A percentile compares a stretch with the other conserved stretches of the same genome.
Conservation (phyloP, 2,888 invertebrate genomes). For the Anticlea derivata region DNA sequence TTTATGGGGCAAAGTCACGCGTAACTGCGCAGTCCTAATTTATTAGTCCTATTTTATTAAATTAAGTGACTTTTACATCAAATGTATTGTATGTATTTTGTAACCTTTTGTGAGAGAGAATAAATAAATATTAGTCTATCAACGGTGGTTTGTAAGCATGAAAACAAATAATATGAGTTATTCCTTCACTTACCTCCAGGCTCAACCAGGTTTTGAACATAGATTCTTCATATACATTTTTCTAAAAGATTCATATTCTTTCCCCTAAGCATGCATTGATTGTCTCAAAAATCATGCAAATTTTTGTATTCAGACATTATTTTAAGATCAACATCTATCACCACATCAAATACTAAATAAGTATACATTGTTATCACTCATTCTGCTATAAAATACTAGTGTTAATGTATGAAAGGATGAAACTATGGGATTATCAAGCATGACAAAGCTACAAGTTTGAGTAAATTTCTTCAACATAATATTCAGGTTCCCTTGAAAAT, state of each 20-base stretch:
- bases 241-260: not conserved
- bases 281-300: constrained; percentile 2
- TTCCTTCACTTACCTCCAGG: constrained; percentile 13
- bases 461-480: not conserved
- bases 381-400: not conserved
- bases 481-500: not conserved
- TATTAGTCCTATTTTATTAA: too few species aligned
- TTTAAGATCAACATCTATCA: not conserved
- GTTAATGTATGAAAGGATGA: constrained; percentile 2
- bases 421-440: not conserved
- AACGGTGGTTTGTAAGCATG: constrained; percentile 4
- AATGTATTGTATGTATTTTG: too few species aligned
- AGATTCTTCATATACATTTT: not conserved
- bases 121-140: too few species aligned
- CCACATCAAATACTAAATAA: not conserved
- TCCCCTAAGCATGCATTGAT: too few species aligned
- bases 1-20: constrained; percentile 28
- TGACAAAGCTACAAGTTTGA: not conserved
- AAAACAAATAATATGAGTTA: not conserved
- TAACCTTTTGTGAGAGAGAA: too few species aligned
- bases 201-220: not conserved
- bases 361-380: not conserved
- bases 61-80: too few species aligned
- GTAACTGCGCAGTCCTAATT: constrained; percentile 19
- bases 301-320: not conserved